phyloP scores from a whole-genome alignment of 2,888 invertebrate genomes.

The Oxycera nigricornis region DNA sequence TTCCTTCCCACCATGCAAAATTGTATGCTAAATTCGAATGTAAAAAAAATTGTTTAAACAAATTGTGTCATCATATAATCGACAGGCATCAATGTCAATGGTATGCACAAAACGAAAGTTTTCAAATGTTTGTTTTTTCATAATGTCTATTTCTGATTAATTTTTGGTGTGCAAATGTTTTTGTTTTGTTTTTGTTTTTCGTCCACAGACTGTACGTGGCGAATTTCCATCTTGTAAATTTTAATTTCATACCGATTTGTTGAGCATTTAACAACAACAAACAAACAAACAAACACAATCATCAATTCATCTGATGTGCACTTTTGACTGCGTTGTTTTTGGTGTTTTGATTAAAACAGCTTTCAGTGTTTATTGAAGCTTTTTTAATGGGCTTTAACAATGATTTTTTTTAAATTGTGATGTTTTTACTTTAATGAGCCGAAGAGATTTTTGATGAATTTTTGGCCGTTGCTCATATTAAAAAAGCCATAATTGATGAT shows the following conservation, averaged over 20 bases:
- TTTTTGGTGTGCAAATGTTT: not conserved
- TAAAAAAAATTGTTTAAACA: constrained; percentile 17
- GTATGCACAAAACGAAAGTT: constrained; percentile 43
- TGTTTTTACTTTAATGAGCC: no score
- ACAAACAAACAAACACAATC: not conserved
- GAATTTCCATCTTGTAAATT: not conserved
- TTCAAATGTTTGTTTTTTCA: not conserved
- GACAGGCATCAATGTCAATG: constrained; percentile 47
- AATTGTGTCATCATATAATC: constrained; percentile 30
- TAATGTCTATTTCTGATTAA: not conserved
- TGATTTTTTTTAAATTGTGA: no score
- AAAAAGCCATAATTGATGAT: no score
- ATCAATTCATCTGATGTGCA: not conserved
- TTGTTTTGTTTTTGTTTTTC: not conserved
- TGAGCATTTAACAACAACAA: not conserved
- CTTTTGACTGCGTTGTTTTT: not conserved
- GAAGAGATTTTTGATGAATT: no score
- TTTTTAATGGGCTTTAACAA: not conserved
- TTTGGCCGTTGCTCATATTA: no score
- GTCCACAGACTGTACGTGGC: not conserved
- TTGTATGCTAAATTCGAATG: constrained; percentile 29
- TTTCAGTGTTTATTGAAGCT: not conserved
- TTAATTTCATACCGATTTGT: not conserved
- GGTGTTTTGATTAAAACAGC: no score
- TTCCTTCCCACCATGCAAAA: not conserved